Evolutionary conservation across 1,140 invertebrate genomes (phyloP).

Genomic region (Platyscapa corneri): DNA sequence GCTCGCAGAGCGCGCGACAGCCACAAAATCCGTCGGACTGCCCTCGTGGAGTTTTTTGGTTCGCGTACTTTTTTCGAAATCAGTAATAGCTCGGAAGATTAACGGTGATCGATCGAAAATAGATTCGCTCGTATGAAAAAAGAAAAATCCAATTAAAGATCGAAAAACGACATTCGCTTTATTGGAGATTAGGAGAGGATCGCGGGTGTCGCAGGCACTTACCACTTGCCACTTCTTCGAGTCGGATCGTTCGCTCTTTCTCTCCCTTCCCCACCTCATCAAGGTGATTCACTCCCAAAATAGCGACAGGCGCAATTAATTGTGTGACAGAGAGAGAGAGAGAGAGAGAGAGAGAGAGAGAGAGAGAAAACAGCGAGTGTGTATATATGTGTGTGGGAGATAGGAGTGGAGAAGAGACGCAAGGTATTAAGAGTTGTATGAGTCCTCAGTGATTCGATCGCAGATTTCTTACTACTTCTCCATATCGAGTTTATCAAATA

Average conservation of each 20-base stretch:
- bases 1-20: neutral
- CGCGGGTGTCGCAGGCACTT: neutral
- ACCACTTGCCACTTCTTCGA: neutral
- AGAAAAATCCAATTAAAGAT: neutral
- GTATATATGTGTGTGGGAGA: too few species aligned
- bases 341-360: too few species aligned
- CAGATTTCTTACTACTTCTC: neutral
- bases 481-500: neutral
- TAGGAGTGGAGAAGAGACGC: neutral
- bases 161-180: neutral
- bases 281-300: slow-evolving; percentile 63
- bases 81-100: neutral
- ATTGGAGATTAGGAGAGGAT: neutral
- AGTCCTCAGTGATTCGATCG: neutral
- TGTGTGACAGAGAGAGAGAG: slow-evolving; percentile 21
- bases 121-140: neutral
- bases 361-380: too few species aligned
- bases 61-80: neutral
- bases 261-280: slow-evolving; percentile 32
- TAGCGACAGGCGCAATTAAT: slow-evolving; percentile 52
- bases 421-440: neutral
- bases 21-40: neutral
- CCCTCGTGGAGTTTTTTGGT: neutral
- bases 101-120: neutral
- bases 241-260: slow-evolving; percentile 19